Evolutionary conservation across 2,888 invertebrate genomes (phyloP), one percentile per base, ranked within the genome.

Genomic region (Euplexia lucipara): DNA sequence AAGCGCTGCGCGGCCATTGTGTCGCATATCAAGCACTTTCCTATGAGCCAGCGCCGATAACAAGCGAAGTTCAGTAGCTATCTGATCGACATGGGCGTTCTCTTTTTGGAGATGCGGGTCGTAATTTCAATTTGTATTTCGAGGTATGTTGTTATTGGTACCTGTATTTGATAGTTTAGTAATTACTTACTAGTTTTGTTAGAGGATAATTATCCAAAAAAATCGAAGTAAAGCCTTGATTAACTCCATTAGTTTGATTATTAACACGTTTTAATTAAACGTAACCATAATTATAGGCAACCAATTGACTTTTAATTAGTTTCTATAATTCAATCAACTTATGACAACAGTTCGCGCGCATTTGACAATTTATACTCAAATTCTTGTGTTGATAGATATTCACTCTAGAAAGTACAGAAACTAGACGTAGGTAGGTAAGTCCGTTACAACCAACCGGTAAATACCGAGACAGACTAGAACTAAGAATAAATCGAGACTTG

Each of bases 1-100:
- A 57, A 64, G 66, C 47, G 71, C 47, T 47, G 51, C 18, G 56
- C 56, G 47, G 62, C 35, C 42, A 68, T 72, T 66, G 72, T 78
- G 63, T 58, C 68, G 75, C 67, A 59, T 68, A 53, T 75, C 61
- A 75, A 75, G 39, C 57, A 75, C 81, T 79, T 80, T 80, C 66
- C 57, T 73, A 64, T 64, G 64, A 69, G 62, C 57, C 42, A 16
- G 78, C 65, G 65, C 51, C 45, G 39, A 30, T 54, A 57, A 67
- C 54, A 59, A 73, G 53, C 58, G 57, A 65, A 65, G 51, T 76
- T 76, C 52, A 51, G 52, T 44, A 34, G 52, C 26, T 79, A 75
- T 67, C 70, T 58, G 77, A 79, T 77, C 42, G 16, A 61, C 48
- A 54, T 42, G 61, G 49, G 30, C 32, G 22, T 45, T 56, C 45